phyloP scores from a whole-genome alignment of 2,797 vertebrate species.

The Galagoides demidoff region DNA sequence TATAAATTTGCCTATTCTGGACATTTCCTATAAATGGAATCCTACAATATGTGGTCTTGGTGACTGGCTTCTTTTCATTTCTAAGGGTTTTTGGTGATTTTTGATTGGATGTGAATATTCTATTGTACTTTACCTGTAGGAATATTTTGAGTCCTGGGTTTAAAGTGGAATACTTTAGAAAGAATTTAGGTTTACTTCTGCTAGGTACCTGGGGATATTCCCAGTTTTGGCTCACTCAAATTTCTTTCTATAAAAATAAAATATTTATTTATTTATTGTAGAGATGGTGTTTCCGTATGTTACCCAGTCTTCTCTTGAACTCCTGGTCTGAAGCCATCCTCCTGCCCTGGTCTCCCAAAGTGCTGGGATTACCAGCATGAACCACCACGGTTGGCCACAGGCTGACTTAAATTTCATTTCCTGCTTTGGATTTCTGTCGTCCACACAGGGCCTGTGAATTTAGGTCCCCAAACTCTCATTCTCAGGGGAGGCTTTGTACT shows the following conservation, averaged over 20 bases:
- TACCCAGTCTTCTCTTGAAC: background rate
- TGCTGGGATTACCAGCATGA: background rate
- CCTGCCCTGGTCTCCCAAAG: background rate
- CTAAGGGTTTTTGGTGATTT: background rate
- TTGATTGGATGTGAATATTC: background rate
- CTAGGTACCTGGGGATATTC: background rate
- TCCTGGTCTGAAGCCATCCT: background rate
- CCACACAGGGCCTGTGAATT: background rate
- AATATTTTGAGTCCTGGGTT: conserved; percentile 4
- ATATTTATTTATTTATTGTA: background rate
- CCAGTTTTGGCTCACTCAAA: background rate
- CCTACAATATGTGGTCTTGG: background rate
- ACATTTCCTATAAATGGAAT: background rate
- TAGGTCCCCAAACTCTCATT: background rate
- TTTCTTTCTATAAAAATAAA: background rate
- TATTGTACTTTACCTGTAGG: background rate
- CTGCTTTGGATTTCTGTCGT: background rate
- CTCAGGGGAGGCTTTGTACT: background rate
- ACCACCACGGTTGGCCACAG: background rate
- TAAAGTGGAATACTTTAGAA: background rate
- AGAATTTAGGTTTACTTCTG: background rate
- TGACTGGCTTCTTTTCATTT: background rate
- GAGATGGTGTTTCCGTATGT: background rate
- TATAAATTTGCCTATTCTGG: background rate
- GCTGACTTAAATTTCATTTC: background rate